Conservation (phyloP, 2,888 invertebrate genomes). For the Catocala nupta region DNA sequence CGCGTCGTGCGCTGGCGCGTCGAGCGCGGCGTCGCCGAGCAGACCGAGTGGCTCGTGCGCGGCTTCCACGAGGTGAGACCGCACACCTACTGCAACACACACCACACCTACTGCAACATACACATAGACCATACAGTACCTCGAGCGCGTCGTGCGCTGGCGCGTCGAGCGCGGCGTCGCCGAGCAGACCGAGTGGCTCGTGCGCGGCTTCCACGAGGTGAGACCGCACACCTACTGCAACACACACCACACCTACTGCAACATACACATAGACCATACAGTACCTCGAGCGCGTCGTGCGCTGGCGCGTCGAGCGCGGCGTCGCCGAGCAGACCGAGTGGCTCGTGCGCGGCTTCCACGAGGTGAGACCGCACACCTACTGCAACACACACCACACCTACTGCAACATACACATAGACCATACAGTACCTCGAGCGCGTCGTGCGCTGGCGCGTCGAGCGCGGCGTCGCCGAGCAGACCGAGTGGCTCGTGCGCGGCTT, state of each 20-base stretch:
- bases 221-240: constrained; percentile 7
- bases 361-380: constrained; percentile 73
- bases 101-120: too few relatives aligned
- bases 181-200: constrained; percentile 97
- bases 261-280: too few relatives aligned
- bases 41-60: constrained; percentile 96
- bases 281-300: constrained; percentile 96
- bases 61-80: constrained; percentile 94
- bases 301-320: constrained; percentile 97
- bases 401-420: too few relatives aligned
- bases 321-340: constrained; percentile 98
- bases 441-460: constrained; percentile 96
- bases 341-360: constrained; percentile 97
- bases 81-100: too few relatives aligned
- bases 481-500: constrained; percentile 97
- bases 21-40: constrained; percentile 97
- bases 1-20: constrained; percentile 97
- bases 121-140: too few relatives aligned
- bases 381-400: too few relatives aligned
- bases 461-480: constrained; percentile 97
- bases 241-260: too few relatives aligned
- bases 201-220: constrained; percentile 96
- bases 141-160: constrained; percentile 98
- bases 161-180: constrained; percentile 96
- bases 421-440: constrained; percentile 98